A percentile compares a stretch with the other conserved stretches of the same genome.
Conservation (phyloP, 2,797 vertebrate species). For the Danio tinwini region DNA sequence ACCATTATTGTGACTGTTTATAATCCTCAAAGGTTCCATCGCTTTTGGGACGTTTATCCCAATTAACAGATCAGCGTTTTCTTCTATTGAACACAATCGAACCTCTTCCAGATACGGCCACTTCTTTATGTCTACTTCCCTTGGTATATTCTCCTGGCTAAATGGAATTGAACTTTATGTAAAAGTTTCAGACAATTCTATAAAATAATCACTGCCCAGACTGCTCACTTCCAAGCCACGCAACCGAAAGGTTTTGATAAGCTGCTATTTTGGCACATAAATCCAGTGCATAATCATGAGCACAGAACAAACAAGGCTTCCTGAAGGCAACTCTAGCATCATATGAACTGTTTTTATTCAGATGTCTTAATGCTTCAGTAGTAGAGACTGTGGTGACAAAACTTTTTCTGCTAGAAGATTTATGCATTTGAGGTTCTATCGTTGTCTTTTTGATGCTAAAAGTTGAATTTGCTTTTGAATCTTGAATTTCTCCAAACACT, state of each 20-base stretch:
- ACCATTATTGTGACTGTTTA: constrained; percentile 19
- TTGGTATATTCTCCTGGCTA: background rate
- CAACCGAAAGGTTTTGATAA: background rate
- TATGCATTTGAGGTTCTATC: background rate
- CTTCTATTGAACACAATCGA: background rate
- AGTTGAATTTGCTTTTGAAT: background rate
- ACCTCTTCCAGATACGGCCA: constrained; percentile 33
- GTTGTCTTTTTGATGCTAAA: background rate
- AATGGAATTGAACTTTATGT: background rate
- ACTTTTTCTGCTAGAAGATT: background rate
- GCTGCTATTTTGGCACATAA: background rate
- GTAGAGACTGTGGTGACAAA: background rate
- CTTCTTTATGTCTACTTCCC: constrained; percentile 9
- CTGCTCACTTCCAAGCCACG: background rate
- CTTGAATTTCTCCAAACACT: constrained; percentile 13
- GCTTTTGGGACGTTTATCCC: constrained; percentile 1
- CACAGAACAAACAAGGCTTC: background rate
- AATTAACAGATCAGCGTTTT: constrained; percentile 30
- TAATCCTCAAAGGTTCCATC: constrained; percentile 36
- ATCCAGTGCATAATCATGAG: background rate
- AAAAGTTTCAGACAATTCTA: background rate
- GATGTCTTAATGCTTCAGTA: background rate
- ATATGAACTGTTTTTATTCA: background rate
- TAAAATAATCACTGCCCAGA: background rate
- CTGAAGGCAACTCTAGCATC: background rate